These are phyloP conservation scores for Rhinolophus sinicus DNA, from an alignment of 2,113 vertebrate genomes.

Conservation along the genomic window DNA sequence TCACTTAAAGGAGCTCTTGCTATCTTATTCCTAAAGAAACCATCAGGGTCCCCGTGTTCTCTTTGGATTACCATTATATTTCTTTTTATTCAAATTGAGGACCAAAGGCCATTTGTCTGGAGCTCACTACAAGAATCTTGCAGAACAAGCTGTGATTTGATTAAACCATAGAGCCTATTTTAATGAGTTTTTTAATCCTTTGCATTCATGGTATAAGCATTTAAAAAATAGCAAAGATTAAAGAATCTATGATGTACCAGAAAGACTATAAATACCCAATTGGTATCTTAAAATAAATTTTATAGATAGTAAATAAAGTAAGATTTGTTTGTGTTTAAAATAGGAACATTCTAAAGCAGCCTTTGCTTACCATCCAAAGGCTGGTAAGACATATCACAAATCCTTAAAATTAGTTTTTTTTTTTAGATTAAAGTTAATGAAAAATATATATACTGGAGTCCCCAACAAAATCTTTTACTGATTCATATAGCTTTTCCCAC, in stretches of 20 bases:
- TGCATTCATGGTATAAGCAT: slow-evolving; percentile 21
- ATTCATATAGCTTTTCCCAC: not conserved
- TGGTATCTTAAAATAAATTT: slow-evolving; percentile 47
- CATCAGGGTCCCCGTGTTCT: not conserved
- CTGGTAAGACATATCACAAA: not conserved
- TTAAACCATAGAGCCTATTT: not conserved
- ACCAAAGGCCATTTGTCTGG: not conserved
- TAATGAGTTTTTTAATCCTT: slow-evolving; percentile 48
- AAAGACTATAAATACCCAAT: slow-evolving; percentile 36
- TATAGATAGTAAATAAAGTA: slow-evolving; percentile 17
- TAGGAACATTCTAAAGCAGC: slow-evolving; percentile 9
- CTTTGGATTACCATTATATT: not conserved
- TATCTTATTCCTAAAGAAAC: not conserved
- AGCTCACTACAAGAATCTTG: not conserved
- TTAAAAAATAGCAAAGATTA: slow-evolving; percentile 44
- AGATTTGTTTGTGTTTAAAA: slow-evolving; percentile 35
- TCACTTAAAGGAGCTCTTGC: not conserved
- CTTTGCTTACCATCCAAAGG: not conserved
- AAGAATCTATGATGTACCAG: not conserved
- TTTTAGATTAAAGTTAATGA: slow-evolving; percentile 27
- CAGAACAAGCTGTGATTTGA: not conserved
- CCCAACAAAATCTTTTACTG: not conserved
- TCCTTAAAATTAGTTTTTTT: slow-evolving; percentile 2
- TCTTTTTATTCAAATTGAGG: not conserved
- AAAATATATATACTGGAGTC: not conserved